Evolutionary conservation across 2,888 invertebrate species (phyloP), one percentile per base, ranked within the genome.

Genomic region (Griposia aprilina): DNA sequence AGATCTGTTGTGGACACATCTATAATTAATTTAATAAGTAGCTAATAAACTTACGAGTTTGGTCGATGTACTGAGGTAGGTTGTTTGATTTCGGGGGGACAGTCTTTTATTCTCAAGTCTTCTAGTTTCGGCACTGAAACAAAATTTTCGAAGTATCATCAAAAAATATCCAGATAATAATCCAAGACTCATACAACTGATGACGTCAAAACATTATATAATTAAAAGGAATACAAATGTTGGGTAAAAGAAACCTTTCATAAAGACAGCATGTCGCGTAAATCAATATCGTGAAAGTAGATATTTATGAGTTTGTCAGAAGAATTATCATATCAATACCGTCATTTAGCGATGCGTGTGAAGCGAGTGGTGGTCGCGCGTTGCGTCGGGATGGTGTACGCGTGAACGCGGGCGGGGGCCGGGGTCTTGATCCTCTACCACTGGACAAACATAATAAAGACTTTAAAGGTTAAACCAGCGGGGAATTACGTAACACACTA

Each of bases 371-470:
- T 59, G 98, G 97, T 79, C 98, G 97, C 83, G 98, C 97, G 91
- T 98, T 98, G 84, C 98, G 97, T 80, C 98, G 97, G 88, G 98
- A 98, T 66, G 98, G 98, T 20, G 98, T 98, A 87, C 98, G 97
- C 75, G 98, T 98, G 94, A 98, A 98, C 81, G 97, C 97, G 66
- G 98, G 98, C 80, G 98, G 98, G 72, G 98, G 97, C 74, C 96
- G 92, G 72, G 96, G 95, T 48, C 97, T 94, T 76, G 97, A 93
- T 13, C 97, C 97, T 85, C 98, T 96, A 52, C 98, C 98, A 92
- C 98, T 98, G 65, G 30, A 76, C 48, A 78, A 67, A 83, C 15
- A 75, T 5, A 65, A 76, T 23, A 26, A 68, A 50, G 4, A 23
- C 30, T 41, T 71, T 57, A 41, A 52, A 69, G 11, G 52, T 36